phyloP scores from a whole-genome alignment of 2,888 invertebrate species.

The Tipula helvola region DNA sequence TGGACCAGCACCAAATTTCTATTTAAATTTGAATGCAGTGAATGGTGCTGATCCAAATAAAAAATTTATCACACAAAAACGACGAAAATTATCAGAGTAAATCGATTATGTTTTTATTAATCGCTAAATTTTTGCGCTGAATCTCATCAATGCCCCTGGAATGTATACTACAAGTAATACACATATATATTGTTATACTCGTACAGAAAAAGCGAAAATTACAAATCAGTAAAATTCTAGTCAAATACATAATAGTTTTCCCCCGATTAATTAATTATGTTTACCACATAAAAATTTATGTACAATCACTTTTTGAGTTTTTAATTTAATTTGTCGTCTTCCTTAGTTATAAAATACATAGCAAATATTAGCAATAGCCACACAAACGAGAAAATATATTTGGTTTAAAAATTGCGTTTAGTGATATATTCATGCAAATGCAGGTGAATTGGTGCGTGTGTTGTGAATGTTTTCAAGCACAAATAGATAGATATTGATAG shows the following conservation, averaged over 20 bases:
- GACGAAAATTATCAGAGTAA: constrained; percentile 4
- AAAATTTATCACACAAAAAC: not conserved
- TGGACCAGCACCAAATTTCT: not conserved
- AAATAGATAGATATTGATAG: not conserved
- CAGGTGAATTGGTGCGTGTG: not conserved
- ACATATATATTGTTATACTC: not conserved
- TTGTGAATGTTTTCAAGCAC: not conserved
- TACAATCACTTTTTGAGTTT: not conserved
- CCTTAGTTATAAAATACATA: not conserved
- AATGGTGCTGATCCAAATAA: not conserved
- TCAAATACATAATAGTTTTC: not conserved
- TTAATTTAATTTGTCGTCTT: not conserved
- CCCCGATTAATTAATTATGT: not conserved
- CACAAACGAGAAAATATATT: not conserved
- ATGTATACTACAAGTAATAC: not conserved
- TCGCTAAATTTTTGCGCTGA: not conserved
- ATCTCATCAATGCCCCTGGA: not conserved
- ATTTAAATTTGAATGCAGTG: not conserved
- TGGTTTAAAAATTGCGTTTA: not conserved
- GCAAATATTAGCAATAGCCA: not conserved
- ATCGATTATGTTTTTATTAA: not conserved
- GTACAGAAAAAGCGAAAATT: not conserved
- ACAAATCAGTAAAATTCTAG: not conserved
- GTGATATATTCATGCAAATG: not conserved
- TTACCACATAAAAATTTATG: not conserved